phyloP scores from a whole-genome alignment of 2,888 invertebrate genomes.

The Drosophila percnosoma region DNA sequence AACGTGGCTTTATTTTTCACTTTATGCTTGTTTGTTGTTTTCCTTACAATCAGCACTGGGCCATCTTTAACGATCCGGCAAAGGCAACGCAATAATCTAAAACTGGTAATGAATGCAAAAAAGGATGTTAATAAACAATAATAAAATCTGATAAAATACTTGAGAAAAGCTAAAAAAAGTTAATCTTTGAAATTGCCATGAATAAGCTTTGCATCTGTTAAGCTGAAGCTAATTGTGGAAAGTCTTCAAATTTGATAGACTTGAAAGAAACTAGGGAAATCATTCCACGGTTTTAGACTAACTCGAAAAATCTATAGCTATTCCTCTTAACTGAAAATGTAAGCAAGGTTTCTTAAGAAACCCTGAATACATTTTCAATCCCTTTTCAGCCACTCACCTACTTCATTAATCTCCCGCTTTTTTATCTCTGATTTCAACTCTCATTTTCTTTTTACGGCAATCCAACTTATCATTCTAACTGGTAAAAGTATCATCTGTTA shows the following conservation, averaged over 20 bases:
- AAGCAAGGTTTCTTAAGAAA: background rate
- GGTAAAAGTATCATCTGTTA: background rate
- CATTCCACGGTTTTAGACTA: background rate
- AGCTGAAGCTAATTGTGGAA: background rate
- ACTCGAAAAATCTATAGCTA: background rate
- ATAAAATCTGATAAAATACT: background rate
- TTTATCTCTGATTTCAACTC: background rate
- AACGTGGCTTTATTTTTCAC: constrained; percentile 38
- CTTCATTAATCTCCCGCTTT: background rate
- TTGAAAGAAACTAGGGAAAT: background rate
- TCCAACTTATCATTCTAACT: background rate
- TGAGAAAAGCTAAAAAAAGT: background rate
- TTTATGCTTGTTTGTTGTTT: constrained; percentile 11
- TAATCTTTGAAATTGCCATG: background rate
- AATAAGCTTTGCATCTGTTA: background rate
- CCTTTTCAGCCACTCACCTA: background rate
- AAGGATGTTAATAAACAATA: background rate
- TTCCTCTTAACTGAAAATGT: background rate
- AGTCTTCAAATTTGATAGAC: background rate
- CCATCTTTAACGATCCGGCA: constrained; percentile 29
- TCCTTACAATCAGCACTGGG: constrained; percentile 22
- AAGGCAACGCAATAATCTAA: background rate
- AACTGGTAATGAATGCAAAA: background rate
- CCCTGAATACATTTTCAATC: background rate
- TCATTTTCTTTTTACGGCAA: background rate